Percentiles rank a stretch among this genome's conserved stretches.
phyloP scores from a whole-genome alignment of 2,113 vertebrate genomes.

The Syrmaticus mikado region DNA sequence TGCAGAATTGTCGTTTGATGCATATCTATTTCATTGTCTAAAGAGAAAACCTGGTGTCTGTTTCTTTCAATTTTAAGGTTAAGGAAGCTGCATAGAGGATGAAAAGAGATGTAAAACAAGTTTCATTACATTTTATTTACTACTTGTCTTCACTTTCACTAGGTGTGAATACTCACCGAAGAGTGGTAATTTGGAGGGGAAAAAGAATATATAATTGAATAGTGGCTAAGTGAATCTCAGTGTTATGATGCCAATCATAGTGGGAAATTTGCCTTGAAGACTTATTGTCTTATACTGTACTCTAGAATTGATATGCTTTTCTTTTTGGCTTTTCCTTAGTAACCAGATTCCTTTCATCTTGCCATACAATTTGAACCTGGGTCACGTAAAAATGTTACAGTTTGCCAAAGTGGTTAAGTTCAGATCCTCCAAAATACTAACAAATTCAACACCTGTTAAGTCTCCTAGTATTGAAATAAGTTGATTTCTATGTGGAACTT shows the following conservation, averaged over 20 bases:
- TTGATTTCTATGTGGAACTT: accelerated
- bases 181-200: not conserved
- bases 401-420: not conserved
- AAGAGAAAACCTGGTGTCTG: constrained; percentile 4
- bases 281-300: not conserved
- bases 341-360: not conserved
- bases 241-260: not conserved
- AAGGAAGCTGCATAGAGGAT: not conserved
- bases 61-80: constrained; percentile 26
- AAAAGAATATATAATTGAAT: not conserved
- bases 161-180: not conserved
- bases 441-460: not conserved
- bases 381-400: not conserved
- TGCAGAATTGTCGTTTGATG: constrained; percentile 16
- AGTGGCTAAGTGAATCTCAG: not conserved
- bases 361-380: not conserved
- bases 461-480: not conserved
- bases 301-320: not conserved
- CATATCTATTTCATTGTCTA: constrained; percentile 18
- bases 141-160: constrained; percentile 17
- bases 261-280: not conserved
- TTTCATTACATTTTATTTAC: constrained; percentile 22
- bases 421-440: not conserved
- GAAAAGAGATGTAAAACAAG: constrained; percentile 11
- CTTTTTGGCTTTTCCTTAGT: not conserved